These are phyloP conservation scores for Mycteria americana DNA, from an alignment of 2,797 vertebrate species.

Conservation along the genomic window DNA sequence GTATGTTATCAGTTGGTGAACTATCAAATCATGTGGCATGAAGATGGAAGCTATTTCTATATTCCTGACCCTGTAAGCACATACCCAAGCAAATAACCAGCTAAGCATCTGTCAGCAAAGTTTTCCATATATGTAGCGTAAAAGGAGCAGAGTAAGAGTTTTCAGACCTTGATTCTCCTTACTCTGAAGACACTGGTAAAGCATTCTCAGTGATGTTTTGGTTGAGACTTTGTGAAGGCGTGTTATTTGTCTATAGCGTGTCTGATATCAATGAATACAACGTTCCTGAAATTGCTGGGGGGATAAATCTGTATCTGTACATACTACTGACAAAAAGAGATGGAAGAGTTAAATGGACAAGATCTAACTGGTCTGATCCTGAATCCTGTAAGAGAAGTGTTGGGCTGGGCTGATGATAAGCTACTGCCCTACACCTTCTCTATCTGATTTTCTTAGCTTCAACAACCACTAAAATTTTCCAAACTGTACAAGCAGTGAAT, in stretches of 20 bases:
- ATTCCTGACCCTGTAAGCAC: not conserved
- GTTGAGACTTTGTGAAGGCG: not conserved
- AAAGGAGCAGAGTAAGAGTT: not conserved
- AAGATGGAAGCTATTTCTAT: not conserved
- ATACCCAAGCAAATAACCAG: not conserved
- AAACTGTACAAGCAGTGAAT: not conserved
- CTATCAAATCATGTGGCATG: not conserved
- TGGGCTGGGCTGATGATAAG: not conserved
- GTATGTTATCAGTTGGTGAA: not conserved
- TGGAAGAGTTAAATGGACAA: not conserved
- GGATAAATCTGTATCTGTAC: not conserved
- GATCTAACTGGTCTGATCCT: not conserved
- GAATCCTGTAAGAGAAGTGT: not conserved
- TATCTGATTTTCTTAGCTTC: not conserved
- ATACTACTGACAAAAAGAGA: not conserved
- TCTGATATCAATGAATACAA: not conserved
- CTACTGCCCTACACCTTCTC: not conserved
- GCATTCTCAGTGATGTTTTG: not conserved
- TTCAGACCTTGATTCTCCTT: not conserved
- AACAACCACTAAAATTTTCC: not conserved
- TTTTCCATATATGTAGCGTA: not conserved
- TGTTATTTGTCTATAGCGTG: not conserved
- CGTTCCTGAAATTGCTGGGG: not conserved
- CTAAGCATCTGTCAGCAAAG: not conserved
- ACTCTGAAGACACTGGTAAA: not conserved